A percentile compares a stretch with the other conserved stretches of the same genome.
These are phyloP conservation scores for Ciona savignyi DNA, from an alignment of 23 tunicate genomes.

Conservation along the genomic window DNA sequence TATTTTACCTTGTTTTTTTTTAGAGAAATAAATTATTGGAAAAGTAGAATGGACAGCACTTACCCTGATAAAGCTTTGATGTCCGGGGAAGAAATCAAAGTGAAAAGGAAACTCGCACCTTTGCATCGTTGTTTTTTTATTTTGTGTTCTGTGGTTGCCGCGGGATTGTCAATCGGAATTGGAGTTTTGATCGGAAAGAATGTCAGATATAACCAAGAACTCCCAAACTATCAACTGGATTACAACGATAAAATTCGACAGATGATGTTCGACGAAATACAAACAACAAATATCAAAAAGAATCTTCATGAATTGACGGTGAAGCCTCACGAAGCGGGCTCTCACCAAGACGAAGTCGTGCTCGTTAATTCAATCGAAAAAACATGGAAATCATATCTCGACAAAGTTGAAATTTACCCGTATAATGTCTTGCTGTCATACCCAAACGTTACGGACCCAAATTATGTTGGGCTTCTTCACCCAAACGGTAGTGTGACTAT, in stretches of 20 bases:
- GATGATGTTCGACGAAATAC: slow-evolving; percentile 25
- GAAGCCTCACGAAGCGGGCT: slow-evolving; percentile 74
- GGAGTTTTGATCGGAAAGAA: neutral
- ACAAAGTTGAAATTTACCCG: slow-evolving; percentile 62
- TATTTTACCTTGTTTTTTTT: too few species aligned
- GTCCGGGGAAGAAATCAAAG: neutral
- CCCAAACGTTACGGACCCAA: slow-evolving; percentile 58
- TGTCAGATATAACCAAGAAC: neutral
- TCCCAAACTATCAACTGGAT: neutral
- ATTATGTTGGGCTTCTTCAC: slow-evolving; percentile 42
- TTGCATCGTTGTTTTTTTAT: neutral
- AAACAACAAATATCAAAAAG: slow-evolving; percentile 32
- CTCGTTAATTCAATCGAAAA: slow-evolving; percentile 34
- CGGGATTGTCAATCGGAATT: neutral
- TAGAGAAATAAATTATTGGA: too few species aligned
- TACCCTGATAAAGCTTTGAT: neutral
- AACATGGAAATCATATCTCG: slow-evolving; percentile 37
- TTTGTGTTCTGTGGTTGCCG: neutral
- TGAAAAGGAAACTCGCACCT: neutral
- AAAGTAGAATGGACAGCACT: too few species aligned
- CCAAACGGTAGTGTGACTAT: slow-evolving; percentile 35
- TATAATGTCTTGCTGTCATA: slow-evolving; percentile 70
- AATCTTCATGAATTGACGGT: slow-evolving; percentile 35
- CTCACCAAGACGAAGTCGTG: slow-evolving; percentile 42
- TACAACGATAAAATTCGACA: slow-evolving; percentile 1